A percentile compares a stretch with the other conserved stretches of the same genome.
Evolutionary conservation across 2,797 vertebrate species (phyloP).

Genomic region (Periparus ater): DNA sequence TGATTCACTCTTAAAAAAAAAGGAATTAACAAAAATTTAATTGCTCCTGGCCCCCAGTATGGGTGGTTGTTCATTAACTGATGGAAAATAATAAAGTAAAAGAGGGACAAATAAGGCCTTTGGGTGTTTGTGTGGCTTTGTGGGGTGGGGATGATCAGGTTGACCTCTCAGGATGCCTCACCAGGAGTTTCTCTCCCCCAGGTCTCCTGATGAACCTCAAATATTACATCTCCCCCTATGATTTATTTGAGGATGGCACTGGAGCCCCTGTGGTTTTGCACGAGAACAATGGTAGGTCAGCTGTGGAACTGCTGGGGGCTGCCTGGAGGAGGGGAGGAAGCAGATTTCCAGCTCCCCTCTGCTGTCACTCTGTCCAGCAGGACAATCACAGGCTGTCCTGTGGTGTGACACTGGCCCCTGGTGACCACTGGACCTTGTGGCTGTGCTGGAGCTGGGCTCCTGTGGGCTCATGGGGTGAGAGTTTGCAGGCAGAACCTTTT

Average conservation of each 20-base stretch:
- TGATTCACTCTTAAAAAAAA: background rate
- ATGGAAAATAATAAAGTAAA: background rate
- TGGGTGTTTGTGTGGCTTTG: background rate
- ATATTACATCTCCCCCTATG: constrained; percentile 95
- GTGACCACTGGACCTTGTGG: rapidly evolving
- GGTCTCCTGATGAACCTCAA: constrained; percentile 95
- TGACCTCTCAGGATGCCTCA: background rate
- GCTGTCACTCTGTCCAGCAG: background rate
- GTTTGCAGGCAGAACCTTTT: background rate
- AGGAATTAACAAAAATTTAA: rapidly evolving
- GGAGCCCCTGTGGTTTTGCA: constrained; percentile 84
- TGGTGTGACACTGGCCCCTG: background rate
- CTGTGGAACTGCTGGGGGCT: background rate
- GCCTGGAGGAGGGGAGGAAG: background rate
- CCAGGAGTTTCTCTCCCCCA: constrained; percentile 50
- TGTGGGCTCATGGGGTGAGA: rapidly evolving
- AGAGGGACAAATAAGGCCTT: background rate
- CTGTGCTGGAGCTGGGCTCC: background rate
- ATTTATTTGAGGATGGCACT: constrained; percentile 88
- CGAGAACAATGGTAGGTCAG: constrained; percentile 83
- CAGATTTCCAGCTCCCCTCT: background rate
- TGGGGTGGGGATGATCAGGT: rapidly evolving
- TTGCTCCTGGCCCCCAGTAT: background rate
- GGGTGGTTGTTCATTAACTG: rapidly evolving
- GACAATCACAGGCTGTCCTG: background rate